Conservation (phyloP, 2,797 vertebrate genomes). For the Diglossa cyanea region DNA sequence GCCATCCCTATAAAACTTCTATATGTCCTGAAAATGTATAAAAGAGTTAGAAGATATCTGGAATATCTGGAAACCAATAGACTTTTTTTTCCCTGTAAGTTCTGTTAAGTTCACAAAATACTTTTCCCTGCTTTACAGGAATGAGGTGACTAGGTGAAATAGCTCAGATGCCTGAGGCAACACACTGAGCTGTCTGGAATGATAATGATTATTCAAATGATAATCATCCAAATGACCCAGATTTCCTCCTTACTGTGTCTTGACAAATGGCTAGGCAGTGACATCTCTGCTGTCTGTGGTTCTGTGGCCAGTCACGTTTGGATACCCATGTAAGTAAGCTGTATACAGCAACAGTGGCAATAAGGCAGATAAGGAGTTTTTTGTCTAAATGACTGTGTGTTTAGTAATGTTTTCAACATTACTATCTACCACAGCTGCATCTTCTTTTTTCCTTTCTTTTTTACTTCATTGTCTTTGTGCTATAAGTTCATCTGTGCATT, state of each 20-base stretch:
- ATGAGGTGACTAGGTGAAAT: not conserved
- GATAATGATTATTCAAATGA: conserved; percentile 52
- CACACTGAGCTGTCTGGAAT: conserved; percentile 44
- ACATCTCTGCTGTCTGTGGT: not conserved
- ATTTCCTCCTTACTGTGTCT: conserved; percentile 14
- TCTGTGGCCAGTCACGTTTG: not conserved
- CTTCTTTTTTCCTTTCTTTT: not conserved
- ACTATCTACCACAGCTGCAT: not conserved
- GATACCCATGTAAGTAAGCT: not conserved
- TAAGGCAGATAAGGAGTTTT: not conserved
- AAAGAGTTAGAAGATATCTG: not conserved
- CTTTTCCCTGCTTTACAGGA: not conserved
- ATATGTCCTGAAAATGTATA: not conserved
- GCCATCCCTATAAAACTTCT: not conserved
- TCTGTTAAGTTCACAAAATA: not conserved
- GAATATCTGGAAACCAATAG: not conserved
- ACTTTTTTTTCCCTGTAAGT: not conserved
- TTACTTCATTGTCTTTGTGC: not conserved
- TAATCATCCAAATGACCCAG: conserved; percentile 53
- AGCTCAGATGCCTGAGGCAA: conserved; percentile 20
- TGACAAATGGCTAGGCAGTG: conserved; percentile 20
- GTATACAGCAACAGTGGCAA: not conserved
- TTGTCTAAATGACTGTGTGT: not conserved
- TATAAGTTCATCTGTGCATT: not conserved
- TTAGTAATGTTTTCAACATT: not conserved